Base-by-base conservation (phyloP, 2,888 invertebrate genomes). In the Spodoptera exigua region DNA sequence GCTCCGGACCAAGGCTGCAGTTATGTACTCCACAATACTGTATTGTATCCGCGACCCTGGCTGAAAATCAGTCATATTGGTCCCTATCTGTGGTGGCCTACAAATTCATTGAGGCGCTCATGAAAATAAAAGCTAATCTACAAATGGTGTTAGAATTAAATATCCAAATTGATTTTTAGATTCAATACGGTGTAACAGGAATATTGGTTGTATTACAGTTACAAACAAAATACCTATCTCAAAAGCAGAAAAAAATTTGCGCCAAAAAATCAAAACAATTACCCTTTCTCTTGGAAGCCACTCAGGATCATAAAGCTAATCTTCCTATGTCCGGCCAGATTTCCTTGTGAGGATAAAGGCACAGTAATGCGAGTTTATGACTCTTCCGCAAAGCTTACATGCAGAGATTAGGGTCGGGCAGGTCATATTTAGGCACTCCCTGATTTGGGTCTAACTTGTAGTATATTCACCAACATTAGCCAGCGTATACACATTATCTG, bases 291-390 rank as follows among this genome's bases (percentile, higher is more conserved):
- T 52, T 21, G 27, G 58, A 39, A 35, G 40, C 13, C 27, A 27
- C 27, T 27, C 27, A 27, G 27, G 5, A 48, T 62, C 49, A 54
- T 59, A 60, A 60, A 64, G 64, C 39, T 72, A 60, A 69, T 70
- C 66, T 59, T 41, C 14, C 37, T 54, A 48, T 53, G 69, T 54
- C 60, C 48, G 44, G 46, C 43, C 49, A 73, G 65, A 60, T 58
- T 69, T 72, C 61, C 49, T 48, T 45, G 52, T 44, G 32, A 58
- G 59, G 48, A 63, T 56, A 44, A 57, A 43, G 61, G 43, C 43
- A 47, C 34, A 32, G 58, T 73, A 66, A 76, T 65, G 53, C 60
- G 56, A 66, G 51, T 74, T 74, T 74, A 76, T 74, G 71, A 65
- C 55, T 68, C 40, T 61, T 68, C 49, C 51, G 43, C 37, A 62